Percentiles rank a stretch among this genome's conserved stretches.
Conservation (phyloP, 2,113 vertebrate species). For the Ammodytes marinus region DNA sequence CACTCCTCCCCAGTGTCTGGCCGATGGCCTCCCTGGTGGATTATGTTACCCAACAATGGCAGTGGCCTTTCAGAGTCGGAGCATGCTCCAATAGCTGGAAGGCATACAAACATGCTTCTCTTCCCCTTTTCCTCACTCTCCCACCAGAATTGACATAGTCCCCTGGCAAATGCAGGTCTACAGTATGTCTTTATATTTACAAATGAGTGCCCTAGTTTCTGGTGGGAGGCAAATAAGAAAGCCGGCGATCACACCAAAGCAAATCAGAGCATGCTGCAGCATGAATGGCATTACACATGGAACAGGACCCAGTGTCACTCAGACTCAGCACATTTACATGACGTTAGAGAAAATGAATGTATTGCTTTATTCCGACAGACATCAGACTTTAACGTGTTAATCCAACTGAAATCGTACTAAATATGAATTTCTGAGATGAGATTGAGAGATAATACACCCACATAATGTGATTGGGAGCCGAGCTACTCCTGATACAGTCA, state of each 20-base stretch:
- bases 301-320: background rate
- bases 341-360: no score
- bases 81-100: constrained; percentile 71
- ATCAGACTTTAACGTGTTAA: no score
- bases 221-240: constrained; percentile 44
- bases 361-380: no score
- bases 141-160: constrained; percentile 54
- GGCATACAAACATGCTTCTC: constrained; percentile 70
- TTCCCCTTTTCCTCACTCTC: constrained; percentile 34
- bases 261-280: background rate
- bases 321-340: no score
- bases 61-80: constrained; percentile 76
- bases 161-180: constrained; percentile 52
- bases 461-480: no score
- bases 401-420: no score
- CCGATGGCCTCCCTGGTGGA: constrained; percentile 76
- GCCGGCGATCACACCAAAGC: constrained; percentile 23
- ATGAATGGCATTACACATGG: constrained; percentile 24
- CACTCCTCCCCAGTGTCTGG: constrained; percentile 63
- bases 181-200: constrained; percentile 59
- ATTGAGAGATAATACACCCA: no score
- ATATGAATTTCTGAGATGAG: no score
- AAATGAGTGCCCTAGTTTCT: constrained; percentile 52
- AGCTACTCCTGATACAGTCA: no score
- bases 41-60: constrained; percentile 80